These are phyloP conservation scores for Agonopterix subpropinquella DNA, from an alignment of 2,888 invertebrate genomes.

Conservation along the genomic window DNA sequence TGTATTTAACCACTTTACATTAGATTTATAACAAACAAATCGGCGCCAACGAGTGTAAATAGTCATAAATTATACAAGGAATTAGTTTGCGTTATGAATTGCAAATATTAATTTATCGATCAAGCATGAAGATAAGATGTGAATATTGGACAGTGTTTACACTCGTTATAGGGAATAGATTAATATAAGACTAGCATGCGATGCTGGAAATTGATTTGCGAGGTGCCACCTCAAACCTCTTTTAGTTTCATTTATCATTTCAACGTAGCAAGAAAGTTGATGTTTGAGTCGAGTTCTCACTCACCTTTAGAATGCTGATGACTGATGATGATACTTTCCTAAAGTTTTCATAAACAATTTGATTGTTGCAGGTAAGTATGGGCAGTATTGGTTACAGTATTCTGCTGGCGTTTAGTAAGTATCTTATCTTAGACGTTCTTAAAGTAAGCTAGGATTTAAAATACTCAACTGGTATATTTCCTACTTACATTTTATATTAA, in stretches of 20 bases:
- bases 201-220: background rate
- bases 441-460: no score
- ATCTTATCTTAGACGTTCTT: background rate
- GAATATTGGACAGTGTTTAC: constrained; percentile 14
- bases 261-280: no score
- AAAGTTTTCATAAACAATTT: background rate
- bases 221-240: no score
- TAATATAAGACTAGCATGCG: constrained; percentile 9
- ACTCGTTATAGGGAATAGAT: constrained; percentile 9
- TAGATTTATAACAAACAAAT: constrained; percentile 9
- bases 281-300: no score
- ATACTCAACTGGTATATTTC: no score
- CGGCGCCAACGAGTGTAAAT: constrained; percentile 9
- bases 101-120: constrained; percentile 15
- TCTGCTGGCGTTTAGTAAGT: constrained; percentile 3
- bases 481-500: no score
- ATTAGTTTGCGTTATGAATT: constrained; percentile 17
- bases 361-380: constrained; percentile 7
- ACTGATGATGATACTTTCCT: background rate
- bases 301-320: no score
- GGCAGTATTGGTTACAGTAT: background rate
- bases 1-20: background rate
- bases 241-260: no score
- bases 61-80: constrained; percentile 12
- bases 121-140: constrained; percentile 9